A percentile compares a stretch with the other conserved stretches of the same genome.
Evolutionary conservation across 92 coral and sea anemone genomes (phyloP).

Genomic region (Umimayanthus chanpuru): DNA sequence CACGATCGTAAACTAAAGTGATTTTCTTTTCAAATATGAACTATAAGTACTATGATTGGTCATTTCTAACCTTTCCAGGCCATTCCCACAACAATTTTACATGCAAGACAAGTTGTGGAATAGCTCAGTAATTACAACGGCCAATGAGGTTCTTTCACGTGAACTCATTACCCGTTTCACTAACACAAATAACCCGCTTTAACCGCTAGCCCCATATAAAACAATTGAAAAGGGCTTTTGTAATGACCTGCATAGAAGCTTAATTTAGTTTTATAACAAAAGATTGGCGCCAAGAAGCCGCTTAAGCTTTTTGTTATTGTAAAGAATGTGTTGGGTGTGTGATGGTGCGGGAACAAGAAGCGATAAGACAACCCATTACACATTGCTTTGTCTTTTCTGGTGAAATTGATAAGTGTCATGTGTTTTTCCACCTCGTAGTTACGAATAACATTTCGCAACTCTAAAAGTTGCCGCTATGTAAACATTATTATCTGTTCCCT

Average conservation of each 20-base stretch:
- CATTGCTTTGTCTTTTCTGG: slow-evolving; percentile 4
- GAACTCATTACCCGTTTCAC: slow-evolving; percentile 45
- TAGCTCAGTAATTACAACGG: slow-evolving; percentile 10
- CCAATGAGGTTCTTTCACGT: slow-evolving; percentile 34
- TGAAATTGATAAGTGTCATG: slow-evolving; percentile 8
- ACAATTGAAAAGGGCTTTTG: slow-evolving; percentile 45
- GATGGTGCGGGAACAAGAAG: slow-evolving; percentile 3
- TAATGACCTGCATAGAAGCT: slow-evolving; percentile 38
- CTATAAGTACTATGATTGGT: slow-evolving; percentile 12
- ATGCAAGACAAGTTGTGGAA: neutral
- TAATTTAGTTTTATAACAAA: slow-evolving; percentile 39
- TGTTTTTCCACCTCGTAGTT: neutral
- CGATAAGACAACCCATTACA: slow-evolving; percentile 18
- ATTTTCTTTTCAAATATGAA: neutral
- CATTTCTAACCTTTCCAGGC: neutral
- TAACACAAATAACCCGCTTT: slow-evolving; percentile 46
- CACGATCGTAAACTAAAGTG: neutral
- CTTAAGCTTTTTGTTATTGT: slow-evolving; percentile 36
- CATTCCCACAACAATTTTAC: slow-evolving; percentile 4
- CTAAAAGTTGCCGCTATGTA: slow-evolving; percentile 29
- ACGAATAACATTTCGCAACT: slow-evolving; percentile 3
- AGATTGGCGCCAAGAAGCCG: slow-evolving; percentile 34
- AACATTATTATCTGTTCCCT: neutral
- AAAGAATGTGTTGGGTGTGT: slow-evolving; percentile 22
- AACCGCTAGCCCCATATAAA: slow-evolving; percentile 45